Conservation (phyloP, 2,113 vertebrate species). For the Pedionomus torquatus region DNA sequence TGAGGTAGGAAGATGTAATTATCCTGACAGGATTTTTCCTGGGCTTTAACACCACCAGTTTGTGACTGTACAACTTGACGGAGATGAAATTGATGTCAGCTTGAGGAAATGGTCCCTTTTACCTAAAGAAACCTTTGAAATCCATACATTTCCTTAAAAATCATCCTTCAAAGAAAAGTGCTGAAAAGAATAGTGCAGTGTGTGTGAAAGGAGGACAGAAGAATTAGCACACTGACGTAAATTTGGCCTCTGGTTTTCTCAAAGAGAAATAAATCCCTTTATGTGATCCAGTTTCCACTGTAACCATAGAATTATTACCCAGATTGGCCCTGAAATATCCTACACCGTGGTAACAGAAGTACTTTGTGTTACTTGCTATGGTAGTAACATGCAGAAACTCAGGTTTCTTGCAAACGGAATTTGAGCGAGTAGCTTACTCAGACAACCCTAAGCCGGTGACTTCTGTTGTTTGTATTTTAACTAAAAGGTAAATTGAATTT, state of each 20-base stretch:
- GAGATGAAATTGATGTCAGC: not conserved
- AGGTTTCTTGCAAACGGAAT: not conserved
- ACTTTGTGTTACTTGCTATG: not conserved
- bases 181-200: not conserved
- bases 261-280: not conserved
- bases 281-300: not conserved
- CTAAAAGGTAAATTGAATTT: not conserved
- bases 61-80: not conserved
- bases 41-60: not conserved
- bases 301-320: not conserved
- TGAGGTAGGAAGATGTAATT: not conserved
- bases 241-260: not conserved
- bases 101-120: not conserved
- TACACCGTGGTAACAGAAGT: not conserved
- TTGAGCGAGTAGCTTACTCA: not conserved
- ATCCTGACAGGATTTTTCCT: not conserved
- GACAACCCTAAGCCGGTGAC: not conserved
- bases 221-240: not conserved
- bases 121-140: not conserved
- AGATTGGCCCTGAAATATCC: not conserved
- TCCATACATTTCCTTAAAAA: not conserved
- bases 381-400: not conserved
- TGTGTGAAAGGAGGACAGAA: not conserved
- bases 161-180: not conserved
- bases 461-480: not conserved